Evolutionary conservation across 2,888 invertebrate genomes (phyloP).

Genomic region (Polia nebulosa): DNA sequence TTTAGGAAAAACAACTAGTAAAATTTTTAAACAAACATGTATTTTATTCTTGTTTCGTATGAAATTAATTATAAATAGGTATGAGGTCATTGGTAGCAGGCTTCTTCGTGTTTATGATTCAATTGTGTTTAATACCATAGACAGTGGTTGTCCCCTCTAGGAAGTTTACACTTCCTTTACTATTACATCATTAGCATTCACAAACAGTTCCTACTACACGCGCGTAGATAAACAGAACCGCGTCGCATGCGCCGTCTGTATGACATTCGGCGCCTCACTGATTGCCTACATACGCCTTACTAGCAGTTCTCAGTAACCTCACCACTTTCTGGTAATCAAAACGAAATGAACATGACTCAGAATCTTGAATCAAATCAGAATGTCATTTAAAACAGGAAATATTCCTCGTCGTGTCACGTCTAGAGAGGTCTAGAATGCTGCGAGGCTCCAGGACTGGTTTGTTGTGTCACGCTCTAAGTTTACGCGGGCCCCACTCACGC

Average conservation of each 20-base stretch:
- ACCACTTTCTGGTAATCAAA: constrained; percentile 9
- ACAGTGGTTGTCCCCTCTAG: constrained; percentile 27
- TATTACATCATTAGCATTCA: constrained; percentile 62
- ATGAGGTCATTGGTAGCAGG: constrained; percentile 53
- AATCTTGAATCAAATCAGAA: not conserved
- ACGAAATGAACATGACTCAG: constrained; percentile 16
- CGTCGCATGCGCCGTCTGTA: constrained; percentile 12
- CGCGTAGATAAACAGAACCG: constrained; percentile 48
- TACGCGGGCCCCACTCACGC: constrained; percentile 31
- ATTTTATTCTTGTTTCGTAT: constrained; percentile 21
- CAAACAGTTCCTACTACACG: constrained; percentile 57
- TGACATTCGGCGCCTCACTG: constrained; percentile 32
- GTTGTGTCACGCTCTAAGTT: constrained; percentile 27
- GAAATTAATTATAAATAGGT: constrained; percentile 22
- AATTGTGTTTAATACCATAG: constrained; percentile 45
- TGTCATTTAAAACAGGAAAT: constrained; percentile 18
- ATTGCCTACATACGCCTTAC: constrained; percentile 6
- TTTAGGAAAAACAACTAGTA: not conserved
- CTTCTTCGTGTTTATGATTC: constrained; percentile 34
- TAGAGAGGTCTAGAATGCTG: constrained; percentile 35
- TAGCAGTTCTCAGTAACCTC: constrained; percentile 5
- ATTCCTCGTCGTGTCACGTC: constrained; percentile 8
- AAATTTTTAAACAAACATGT: constrained; percentile 31
- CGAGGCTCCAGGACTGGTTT: constrained; percentile 23
- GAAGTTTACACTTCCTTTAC: constrained; percentile 57